phyloP scores from a whole-genome alignment of 2,888 invertebrate species.

The Drosophila siamana region DNA sequence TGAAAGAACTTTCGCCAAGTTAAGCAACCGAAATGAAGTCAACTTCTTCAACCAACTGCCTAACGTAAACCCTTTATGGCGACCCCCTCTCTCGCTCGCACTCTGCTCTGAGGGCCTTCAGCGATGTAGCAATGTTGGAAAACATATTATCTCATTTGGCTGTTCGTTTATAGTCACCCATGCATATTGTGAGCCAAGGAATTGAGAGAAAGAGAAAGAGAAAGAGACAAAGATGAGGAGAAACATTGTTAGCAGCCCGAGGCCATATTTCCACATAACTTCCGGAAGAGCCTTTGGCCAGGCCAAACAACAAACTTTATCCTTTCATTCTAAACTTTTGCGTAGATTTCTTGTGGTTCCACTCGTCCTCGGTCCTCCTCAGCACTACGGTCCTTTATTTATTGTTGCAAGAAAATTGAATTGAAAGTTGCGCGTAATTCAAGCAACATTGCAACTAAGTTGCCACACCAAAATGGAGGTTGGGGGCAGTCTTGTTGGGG shows the following conservation, averaged over 20 bases:
- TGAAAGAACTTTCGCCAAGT: conserved; percentile 5
- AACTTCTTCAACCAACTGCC: conserved; percentile 9
- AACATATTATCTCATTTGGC: conserved; percentile 52
- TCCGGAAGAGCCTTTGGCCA: conserved; percentile 31
- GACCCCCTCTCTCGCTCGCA: not conserved
- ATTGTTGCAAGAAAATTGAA: conserved; percentile 56
- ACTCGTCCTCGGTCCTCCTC: not conserved
- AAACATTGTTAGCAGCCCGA: conserved; percentile 10
- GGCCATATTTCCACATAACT: conserved; percentile 42
- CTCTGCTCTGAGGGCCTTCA: not conserved
- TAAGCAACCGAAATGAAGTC: conserved; percentile 24
- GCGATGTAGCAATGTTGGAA: conserved; percentile 29
- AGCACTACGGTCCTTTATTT: conserved; percentile 14
- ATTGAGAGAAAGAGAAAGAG: conserved; percentile 22
- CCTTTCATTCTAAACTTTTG: conserved; percentile 53
- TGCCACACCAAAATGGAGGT: conserved; percentile 6
- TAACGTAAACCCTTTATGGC: conserved; percentile 4
- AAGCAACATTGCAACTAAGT: conserved; percentile 51
- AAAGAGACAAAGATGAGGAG: conserved; percentile 2
- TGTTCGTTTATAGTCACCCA: conserved; percentile 23
- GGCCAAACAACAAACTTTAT: conserved; percentile 45
- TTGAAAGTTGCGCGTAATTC: conserved; percentile 51
- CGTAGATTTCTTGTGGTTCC: conserved; percentile 52
- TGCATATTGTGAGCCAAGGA: conserved; percentile 14
- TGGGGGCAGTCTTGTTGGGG: not conserved